Evolutionary conservation across 2,113 vertebrate species (phyloP).

Genomic region (Tretioscincus oriximinensis): DNA sequence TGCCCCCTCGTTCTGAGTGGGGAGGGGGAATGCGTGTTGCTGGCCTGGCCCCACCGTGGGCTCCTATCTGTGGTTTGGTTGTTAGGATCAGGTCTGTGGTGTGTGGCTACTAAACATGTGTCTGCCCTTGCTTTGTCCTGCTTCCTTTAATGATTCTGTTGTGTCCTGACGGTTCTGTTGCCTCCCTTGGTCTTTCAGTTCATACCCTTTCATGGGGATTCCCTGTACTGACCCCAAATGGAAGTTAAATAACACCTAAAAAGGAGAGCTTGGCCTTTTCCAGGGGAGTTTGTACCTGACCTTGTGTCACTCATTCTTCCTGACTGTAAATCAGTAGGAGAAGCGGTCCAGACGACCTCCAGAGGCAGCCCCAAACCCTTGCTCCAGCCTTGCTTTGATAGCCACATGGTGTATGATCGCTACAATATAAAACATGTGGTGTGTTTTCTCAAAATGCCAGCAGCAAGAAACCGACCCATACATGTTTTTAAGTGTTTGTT

Average conservation of each 20-base stretch:
- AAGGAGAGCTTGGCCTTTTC: conserved; percentile 20
- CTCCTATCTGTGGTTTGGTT: conserved; percentile 35
- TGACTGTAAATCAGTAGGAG: conserved; percentile 54
- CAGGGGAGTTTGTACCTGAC: conserved; percentile 26
- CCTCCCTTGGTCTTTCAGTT: conserved; percentile 65
- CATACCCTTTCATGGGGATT: conserved; percentile 69
- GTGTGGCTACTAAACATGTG: conserved; percentile 63
- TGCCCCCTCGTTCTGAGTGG: background rate
- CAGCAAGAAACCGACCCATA: conserved; percentile 74
- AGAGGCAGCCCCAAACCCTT: conserved; percentile 54
- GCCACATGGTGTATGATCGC: conserved; percentile 72
- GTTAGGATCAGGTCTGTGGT: conserved; percentile 18
- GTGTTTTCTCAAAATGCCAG: conserved; percentile 40
- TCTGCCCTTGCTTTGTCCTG: conserved; percentile 54
- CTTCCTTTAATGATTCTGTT: conserved; percentile 65
- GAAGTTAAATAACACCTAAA: conserved; percentile 10
- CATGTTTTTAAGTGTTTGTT: conserved; percentile 78
- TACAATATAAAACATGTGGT: conserved; percentile 70
- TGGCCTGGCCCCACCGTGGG: conserved; percentile 37
- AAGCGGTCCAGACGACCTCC: conserved; percentile 56
- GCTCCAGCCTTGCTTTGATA: conserved; percentile 42
- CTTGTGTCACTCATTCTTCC: conserved; percentile 62
- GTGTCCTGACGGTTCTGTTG: conserved; percentile 65
- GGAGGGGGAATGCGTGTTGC: background rate
- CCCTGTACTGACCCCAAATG: conserved; percentile 62